Evolutionary conservation across 2,888 invertebrate genomes (phyloP).

Genomic region (Sisyra nigra): DNA sequence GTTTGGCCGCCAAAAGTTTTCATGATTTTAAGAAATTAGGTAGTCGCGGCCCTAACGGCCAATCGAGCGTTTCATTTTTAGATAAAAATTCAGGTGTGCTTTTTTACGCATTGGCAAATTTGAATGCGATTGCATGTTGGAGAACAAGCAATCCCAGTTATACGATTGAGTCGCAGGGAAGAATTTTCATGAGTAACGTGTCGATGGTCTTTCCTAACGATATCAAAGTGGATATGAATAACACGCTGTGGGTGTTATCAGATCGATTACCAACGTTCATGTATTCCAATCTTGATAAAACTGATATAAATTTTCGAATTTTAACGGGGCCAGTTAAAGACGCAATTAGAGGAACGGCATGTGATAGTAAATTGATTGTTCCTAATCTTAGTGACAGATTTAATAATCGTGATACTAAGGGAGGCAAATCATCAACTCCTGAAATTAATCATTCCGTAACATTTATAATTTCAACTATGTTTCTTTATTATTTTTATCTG

Average conservation of each 20-base stretch:
- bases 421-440: too few relatives aligned
- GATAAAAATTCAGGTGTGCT: constrained; percentile 54
- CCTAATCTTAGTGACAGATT: constrained; percentile 10
- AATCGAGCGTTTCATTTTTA: constrained; percentile 56
- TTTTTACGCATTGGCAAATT: constrained; percentile 57
- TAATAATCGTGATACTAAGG: background rate
- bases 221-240: constrained; percentile 54
- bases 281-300: constrained; percentile 41
- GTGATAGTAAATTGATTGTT: constrained; percentile 36
- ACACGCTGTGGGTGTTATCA: constrained; percentile 57
- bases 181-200: constrained; percentile 51
- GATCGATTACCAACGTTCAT: constrained; percentile 56
- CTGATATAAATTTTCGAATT: constrained; percentile 54
- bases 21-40: constrained; percentile 50
- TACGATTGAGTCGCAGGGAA: constrained; percentile 50
- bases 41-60: constrained; percentile 51
- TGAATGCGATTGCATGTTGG: constrained; percentile 68
- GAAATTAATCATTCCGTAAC: too few relatives aligned
- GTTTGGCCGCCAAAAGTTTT: constrained; percentile 32
- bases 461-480: too few relatives aligned
- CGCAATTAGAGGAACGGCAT: constrained; percentile 54
- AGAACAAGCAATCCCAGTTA: constrained; percentile 50
- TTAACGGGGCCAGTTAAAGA: constrained; percentile 49
- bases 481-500: too few relatives aligned
- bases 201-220: constrained; percentile 66